Base-by-base conservation (phyloP, 1,140 invertebrate genomes). In the Anastrepha ludens region DNA sequence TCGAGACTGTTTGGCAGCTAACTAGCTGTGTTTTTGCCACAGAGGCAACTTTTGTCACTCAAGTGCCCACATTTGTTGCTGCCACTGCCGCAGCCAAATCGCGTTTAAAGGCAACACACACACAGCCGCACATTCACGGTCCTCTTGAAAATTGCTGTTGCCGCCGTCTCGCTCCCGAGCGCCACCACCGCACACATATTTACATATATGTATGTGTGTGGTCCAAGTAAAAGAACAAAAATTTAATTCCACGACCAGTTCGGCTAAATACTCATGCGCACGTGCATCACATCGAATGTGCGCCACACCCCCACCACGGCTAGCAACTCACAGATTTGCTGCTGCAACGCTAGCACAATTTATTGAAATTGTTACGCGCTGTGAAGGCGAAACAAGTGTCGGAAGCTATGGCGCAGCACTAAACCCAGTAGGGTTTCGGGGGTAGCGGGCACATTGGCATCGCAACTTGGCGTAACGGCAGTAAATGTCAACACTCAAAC, bases 401-500 rank as follows among this genome's bases (percentile, higher is more conserved):
- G 47, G 15, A 55, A 41, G 13, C 44, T 74, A 47, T 47, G 70
- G 70, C 17, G 47, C 47, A 50, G 20, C 74, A 81, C n/a, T 55
- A 47, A 81, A 55, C 47, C 44, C 60, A 62, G 7, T 20, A 15
- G 67, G 13, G 67, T 47, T 47, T 15, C 15, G 39, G 41, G 41
- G 47, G 50, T 29, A 47, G 17, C 41, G 44, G 67, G 29, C 3
- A 29, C 4, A 47, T 55, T 78, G 74, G 17, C 74, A 81, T 2
- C 20, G 74, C 50, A 81, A 58, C 47, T 47, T 81, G 47, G 74
- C 74, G 74, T 81, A 81, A 81, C 74, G 47, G 47, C 74, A 81
- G 74, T 81, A 81, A 81, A 81, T 81, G 74, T 81, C 74, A 81
- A 55, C 74, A 81, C 74, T 81, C n/a, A 11, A 81, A 81, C 74